These are phyloP conservation scores for Congeria kusceri DNA, from an alignment of 2,888 invertebrate genomes.

Conservation along the genomic window DNA sequence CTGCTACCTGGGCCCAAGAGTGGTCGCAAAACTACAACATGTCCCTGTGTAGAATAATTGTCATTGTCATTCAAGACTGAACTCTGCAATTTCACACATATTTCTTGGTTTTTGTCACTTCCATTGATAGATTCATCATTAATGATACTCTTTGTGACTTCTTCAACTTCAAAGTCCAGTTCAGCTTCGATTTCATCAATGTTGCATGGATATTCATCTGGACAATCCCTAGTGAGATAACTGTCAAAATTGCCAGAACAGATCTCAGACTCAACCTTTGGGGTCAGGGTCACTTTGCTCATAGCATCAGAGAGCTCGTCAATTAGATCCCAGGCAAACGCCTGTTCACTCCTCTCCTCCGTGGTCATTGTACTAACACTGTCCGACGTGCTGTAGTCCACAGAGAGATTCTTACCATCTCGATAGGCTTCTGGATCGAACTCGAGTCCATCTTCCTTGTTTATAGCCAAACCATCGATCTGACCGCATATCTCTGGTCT, in stretches of 20 bases:
- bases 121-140: too few species aligned
- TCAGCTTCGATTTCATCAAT: constrained; percentile 28
- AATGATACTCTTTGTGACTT: not conserved
- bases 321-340: constrained; percentile 28
- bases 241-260: not conserved
- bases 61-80: too few species aligned
- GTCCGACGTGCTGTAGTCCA: constrained; percentile 8
- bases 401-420: not conserved
- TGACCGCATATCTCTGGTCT: too few species aligned
- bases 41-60: too few species aligned
- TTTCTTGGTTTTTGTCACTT: too few species aligned
- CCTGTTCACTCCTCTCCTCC: constrained; percentile 24
- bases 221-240: not conserved
- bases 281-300: not conserved
- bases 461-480: too few species aligned
- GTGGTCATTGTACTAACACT: constrained; percentile 8
- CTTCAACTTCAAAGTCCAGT: constrained; percentile 13
- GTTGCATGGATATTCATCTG: constrained; percentile 8
- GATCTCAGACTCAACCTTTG: too few species aligned
- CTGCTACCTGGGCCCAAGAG: constrained; percentile 30
- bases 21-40: constrained; percentile 12
- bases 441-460: not conserved
- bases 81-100: too few species aligned
- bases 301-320: constrained; percentile 17
- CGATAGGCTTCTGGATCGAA: constrained; percentile 12